A percentile compares a stretch with the other conserved stretches of the same genome.
Evolutionary conservation across 2,113 vertebrate species (phyloP).

Genomic region (Heliornis fulica): DNA sequence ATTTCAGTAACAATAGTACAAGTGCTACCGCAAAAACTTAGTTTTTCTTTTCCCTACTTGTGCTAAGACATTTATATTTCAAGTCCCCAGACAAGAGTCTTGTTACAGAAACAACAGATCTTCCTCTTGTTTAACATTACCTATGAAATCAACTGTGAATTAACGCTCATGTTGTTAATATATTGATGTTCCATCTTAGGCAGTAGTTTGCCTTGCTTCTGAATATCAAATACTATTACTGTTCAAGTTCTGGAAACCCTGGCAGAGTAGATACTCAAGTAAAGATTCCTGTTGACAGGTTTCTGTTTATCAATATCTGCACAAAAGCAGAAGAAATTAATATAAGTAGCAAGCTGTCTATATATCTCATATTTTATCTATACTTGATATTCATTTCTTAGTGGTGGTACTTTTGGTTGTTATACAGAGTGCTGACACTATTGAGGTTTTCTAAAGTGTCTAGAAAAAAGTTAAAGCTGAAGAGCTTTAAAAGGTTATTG

Average conservation of each 20-base stretch:
- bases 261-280: not conserved
- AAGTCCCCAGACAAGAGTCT: not conserved
- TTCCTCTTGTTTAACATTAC: not conserved
- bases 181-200: not conserved
- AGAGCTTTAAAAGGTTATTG: not conserved
- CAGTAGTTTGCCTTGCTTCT: not conserved
- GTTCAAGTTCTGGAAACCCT: not conserved
- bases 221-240: not conserved
- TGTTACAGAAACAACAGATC: not conserved
- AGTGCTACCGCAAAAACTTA: not conserved
- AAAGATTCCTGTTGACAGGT: not conserved
- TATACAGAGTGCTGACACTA: not conserved
- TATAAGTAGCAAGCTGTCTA: not conserved
- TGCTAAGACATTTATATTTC: not conserved
- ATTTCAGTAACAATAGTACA: not conserved
- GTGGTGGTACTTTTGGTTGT: not conserved
- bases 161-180: not conserved
- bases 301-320: not conserved
- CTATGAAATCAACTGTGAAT: not conserved
- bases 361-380: not conserved
- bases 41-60: not conserved
- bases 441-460: not conserved
- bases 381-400: not conserved
- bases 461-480: not conserved
- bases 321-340: not conserved